phyloP scores from a whole-genome alignment of 2,113 vertebrate species.

The Marmota flaviventris region DNA sequence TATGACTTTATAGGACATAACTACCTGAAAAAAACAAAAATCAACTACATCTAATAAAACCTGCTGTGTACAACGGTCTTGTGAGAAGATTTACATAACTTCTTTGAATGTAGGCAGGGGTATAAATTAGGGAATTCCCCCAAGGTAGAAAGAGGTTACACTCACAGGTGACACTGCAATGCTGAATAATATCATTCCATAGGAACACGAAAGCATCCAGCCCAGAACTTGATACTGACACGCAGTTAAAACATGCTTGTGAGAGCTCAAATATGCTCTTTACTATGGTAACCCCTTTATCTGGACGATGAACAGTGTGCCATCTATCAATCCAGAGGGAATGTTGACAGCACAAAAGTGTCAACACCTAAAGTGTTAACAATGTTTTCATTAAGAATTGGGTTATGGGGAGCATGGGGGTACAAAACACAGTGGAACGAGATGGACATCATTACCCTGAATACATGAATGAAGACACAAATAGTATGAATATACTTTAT shows the following conservation, averaged over 20 bases:
- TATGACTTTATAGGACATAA: neutral
- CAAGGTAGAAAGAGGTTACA: neutral
- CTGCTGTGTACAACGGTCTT: neutral
- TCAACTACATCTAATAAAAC: neutral
- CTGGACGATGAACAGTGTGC: neutral
- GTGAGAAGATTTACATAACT: neutral
- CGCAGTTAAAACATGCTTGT: neutral
- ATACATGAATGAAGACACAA: too few species aligned
- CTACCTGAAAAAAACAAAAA: neutral
- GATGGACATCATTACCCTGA: too few species aligned
- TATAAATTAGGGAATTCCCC: neutral
- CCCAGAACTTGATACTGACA: neutral
- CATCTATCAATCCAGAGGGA: constrained; percentile 21
- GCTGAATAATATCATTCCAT: neutral
- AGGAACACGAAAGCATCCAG: neutral
- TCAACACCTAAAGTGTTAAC: neutral
- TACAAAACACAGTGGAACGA: too few species aligned
- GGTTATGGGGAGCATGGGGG: neutral
- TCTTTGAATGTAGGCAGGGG: neutral
- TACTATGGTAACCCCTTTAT: neutral
- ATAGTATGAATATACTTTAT: too few species aligned
- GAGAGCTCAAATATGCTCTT: constrained; percentile 5
- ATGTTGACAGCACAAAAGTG: neutral
- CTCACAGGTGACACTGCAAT: neutral
- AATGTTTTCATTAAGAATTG: constrained; percentile 5